A percentile compares a stretch with the other conserved stretches of the same genome.
Evolutionary conservation across 2,888 invertebrate genomes (phyloP).

Genomic region (Lithophane ornitopus): DNA sequence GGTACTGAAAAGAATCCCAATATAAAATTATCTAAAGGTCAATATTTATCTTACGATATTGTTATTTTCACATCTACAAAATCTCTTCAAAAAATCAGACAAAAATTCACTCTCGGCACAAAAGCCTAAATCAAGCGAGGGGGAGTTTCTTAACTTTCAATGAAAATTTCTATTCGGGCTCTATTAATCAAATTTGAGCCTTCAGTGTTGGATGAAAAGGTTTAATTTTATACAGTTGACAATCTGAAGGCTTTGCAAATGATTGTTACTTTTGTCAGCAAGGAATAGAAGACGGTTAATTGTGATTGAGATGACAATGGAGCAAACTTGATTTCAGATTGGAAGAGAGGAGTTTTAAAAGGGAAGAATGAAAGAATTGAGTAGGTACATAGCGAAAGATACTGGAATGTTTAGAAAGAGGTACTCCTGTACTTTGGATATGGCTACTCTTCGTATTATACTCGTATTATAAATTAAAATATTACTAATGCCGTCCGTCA

Average conservation of each 20-base stretch:
- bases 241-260: conserved; percentile 57
- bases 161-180: conserved; percentile 46
- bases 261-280: conserved; percentile 77
- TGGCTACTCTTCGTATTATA: not conserved
- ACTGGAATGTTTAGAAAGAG: conserved; percentile 4
- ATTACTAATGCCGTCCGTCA: not conserved
- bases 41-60: conserved; percentile 32
- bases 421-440: not conserved
- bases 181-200: conserved; percentile 66
- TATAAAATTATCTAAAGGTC: conserved; percentile 17
- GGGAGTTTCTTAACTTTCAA: conserved; percentile 59
- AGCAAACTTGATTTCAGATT: conserved; percentile 57
- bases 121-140: conserved; percentile 67
- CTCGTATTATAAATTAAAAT: not conserved
- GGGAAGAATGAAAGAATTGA: conserved; percentile 22
- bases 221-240: conserved; percentile 55
- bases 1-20: conserved; percentile 11
- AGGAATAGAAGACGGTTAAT: conserved; percentile 72
- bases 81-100: conserved; percentile 52
- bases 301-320: conserved; percentile 72
- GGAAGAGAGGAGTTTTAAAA: conserved; percentile 41
- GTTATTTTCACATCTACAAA: conserved; percentile 46
- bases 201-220: conserved; percentile 58
- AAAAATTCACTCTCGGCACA: conserved; percentile 51
- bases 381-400: not conserved